Base-by-base conservation (phyloP, 2,113 vertebrate species). In the Psephotus haematonotus region DNA sequence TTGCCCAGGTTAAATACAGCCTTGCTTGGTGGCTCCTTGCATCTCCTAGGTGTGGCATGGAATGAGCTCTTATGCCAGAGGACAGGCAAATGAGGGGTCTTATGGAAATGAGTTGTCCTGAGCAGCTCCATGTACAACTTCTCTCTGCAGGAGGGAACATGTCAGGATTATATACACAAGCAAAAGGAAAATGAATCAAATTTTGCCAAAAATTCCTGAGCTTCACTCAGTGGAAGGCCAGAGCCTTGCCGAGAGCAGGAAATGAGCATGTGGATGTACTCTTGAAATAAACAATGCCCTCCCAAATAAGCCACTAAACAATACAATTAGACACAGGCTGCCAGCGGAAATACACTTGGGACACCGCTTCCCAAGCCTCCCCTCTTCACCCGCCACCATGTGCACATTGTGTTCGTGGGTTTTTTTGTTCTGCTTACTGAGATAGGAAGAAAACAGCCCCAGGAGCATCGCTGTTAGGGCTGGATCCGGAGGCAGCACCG, bases 71-170 rank as follows among this genome's bases (percentile, higher is more conserved):
- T 37, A 83, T 80, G 68, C 89, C 19, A 19, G 35, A 46, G 47
- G 39, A 92, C 20, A 39, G 49, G 35, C 24, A 90, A 89, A 87
- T 1, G 3, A 86, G n/a, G 55, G 19, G 8, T 50, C 68, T 86
- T 43, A 9, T 93, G 86, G 49, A 77, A 93, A 92, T 9, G 43
- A 53, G 92, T 9, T 7, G 25, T 87, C 22, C 64, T 11, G 10
- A 97, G 74, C 33, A 95, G 90, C 50, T 90, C 83, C 62, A 87
- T 8, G 46, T 97, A 90, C 25, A 86, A 86, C 57, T 96, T 86
- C 92, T 97, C 90, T 59, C 93, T 97, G 86, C 39, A 49, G 37
- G 52, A 92, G 57, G 49, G 71, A 95, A 87, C 39, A 44, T 10
- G 4, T 20, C 44, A 78, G 47, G 71, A 59, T 77, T 70, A 55